Evolutionary conservation across 2,797 vertebrate genomes (phyloP).

Genomic region (Arnoldichthys spilopterus): DNA sequence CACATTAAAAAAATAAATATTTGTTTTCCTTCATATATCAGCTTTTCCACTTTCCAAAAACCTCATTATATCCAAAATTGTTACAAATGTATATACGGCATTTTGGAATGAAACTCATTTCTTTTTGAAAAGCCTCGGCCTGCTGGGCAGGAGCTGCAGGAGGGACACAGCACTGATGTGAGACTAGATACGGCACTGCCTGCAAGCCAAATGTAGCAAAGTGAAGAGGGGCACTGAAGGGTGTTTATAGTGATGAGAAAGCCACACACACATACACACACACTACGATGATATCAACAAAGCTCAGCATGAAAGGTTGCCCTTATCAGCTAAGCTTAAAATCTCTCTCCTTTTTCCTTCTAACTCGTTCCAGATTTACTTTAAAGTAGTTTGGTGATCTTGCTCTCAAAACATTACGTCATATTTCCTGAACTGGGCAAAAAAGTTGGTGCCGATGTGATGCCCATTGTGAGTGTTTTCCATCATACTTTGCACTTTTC

Average conservation of each 20-base stretch:
- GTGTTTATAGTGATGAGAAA: slow-evolving; percentile 18
- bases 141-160: neutral
- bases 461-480: neutral
- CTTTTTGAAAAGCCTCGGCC: neutral
- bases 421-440: neutral
- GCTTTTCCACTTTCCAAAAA: too few relatives aligned
- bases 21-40: too few relatives aligned
- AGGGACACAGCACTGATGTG: neutral
- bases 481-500: slow-evolving; percentile 9
- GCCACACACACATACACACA: neutral
- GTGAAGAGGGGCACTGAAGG: neutral
- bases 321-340: slow-evolving; percentile 4
- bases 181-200: neutral
- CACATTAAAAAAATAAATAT: too few relatives aligned
- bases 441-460: neutral
- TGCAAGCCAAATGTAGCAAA: neutral
- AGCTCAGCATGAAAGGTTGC: slow-evolving; percentile 21
- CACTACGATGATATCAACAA: slow-evolving; percentile 18
- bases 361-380: neutral
- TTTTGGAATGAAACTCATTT: neutral
- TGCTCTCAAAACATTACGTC: slow-evolving; percentile 6
- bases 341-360: neutral
- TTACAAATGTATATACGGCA: too few relatives aligned
- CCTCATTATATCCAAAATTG: neutral
- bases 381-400: neutral